Base-by-base conservation (phyloP, 2,113 vertebrate genomes). In the Corythaeola cristata region DNA sequence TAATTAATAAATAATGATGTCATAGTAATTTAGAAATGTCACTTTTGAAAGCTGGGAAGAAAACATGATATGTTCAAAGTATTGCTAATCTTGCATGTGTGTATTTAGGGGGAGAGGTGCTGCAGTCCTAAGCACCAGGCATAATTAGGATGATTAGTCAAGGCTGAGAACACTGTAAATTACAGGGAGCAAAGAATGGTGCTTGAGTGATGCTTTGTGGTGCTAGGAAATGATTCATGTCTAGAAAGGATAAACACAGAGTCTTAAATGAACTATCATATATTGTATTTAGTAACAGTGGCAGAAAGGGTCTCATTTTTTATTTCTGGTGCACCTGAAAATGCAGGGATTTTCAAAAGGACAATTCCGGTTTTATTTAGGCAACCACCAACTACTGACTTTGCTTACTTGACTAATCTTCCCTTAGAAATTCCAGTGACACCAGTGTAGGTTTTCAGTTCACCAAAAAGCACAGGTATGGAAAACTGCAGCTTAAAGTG, bases 61-160 rank as follows among this genome's bases (percentile, higher is more conserved):
- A 87, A 94, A 60, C 22, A 49, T 8, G 6, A 58, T 33, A 33
- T 58, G 19, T 30, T 58, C 32, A 20, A 30, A 59, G 35, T 62
- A 50, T 32, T 82, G n/a, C 30, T 24, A 26, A 39, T 37, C 28
- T 69, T 39, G 30, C 30, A 10, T 30, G 8, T 26, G 28, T 72
- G 12, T 69, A 5, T 92, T 82, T 79, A n/a, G 12, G 19, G 30
- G 50, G 26, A 59, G 20, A 18, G 15, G 30, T 63, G 64, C 64
- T 87, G 55, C 62, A 76, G 62, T 17, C 39, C 45, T 58, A 55
- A 79, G 84, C 66, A 68, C n/a, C 24, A 86, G 86, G 28, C 50
- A 23, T 85, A 78, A 93, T 90, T 89, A 53, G 39, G 52, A 79
- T 59, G 53, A 85, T 95, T 89, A 91, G 66, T 89, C 73, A 66